Percentiles rank a stretch among this genome's conserved stretches.
These are phyloP conservation scores for Brienomyrus brachyistius DNA, from an alignment of 2,113 vertebrate genomes.

Conservation along the genomic window DNA sequence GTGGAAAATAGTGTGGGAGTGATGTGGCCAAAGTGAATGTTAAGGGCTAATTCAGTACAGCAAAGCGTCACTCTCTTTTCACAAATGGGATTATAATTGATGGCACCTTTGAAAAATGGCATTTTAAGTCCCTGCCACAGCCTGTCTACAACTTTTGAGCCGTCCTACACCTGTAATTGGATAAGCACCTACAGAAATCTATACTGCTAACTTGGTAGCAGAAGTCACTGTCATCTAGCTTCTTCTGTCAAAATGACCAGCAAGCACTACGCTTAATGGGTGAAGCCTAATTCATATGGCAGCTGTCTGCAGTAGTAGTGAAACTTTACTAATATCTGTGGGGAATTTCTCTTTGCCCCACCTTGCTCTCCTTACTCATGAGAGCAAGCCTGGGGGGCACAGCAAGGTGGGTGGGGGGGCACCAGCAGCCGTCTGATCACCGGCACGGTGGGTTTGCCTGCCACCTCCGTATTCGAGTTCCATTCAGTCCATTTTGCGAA, in stretches of 20 bases:
- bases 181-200: neutral
- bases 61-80: neutral
- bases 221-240: neutral
- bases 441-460: neutral
- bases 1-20: neutral
- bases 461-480: neutral
- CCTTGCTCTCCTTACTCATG: neutral
- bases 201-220: neutral
- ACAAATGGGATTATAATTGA: neutral
- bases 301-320: neutral
- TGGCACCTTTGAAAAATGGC: constrained; percentile 4
- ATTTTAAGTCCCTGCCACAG: neutral
- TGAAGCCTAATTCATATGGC: neutral
- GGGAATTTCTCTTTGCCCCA: neutral
- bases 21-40: neutral
- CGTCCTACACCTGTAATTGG: neutral
- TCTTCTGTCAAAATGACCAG: neutral
- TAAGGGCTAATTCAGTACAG: neutral
- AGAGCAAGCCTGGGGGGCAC: neutral
- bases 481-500: neutral
- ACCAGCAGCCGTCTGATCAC: neutral
- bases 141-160: neutral
- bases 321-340: neutral
- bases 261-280: neutral
- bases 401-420: too few species aligned